Conservation (phyloP, 2,797 vertebrate genomes). For the Corythornis leucogaster region DNA sequence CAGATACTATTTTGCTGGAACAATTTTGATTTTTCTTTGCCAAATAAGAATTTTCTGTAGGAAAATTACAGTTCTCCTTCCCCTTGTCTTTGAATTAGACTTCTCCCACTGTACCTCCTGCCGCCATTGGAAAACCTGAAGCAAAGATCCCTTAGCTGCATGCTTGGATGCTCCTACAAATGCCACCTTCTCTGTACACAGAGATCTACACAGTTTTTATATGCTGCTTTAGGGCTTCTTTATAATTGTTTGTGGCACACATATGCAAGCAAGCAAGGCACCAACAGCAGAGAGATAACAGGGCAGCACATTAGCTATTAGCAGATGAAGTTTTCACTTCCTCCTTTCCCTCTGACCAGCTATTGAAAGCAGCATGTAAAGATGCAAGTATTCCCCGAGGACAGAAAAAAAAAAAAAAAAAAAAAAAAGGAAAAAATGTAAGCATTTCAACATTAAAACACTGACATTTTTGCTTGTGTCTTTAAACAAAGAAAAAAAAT, state of each 20-base stretch:
- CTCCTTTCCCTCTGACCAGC: not conserved
- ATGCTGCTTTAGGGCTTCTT: not conserved
- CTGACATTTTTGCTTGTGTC: no score
- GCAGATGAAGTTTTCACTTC: not conserved
- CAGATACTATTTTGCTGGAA: not conserved
- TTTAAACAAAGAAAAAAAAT: not conserved
- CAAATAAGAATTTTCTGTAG: not conserved
- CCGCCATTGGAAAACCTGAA: not conserved
- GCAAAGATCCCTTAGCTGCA: not conserved
- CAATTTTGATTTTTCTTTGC: not conserved
- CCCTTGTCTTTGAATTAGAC: not conserved
- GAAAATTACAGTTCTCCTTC: not conserved
- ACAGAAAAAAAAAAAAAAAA: no score
- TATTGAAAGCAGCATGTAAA: not conserved
- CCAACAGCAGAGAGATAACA: not conserved
- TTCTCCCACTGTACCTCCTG: not conserved
- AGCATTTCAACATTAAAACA: not conserved
- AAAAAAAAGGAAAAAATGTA: not conserved
- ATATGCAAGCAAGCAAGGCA: not conserved
- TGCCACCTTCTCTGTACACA: no score
- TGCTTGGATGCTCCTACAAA: not conserved
- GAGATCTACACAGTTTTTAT: not conserved
- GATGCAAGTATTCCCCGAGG: not conserved
- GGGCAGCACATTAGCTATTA: not conserved
- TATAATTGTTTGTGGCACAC: not conserved